A percentile compares a stretch with the other conserved stretches of the same genome.
Conservation (phyloP, 2,888 invertebrate species). For the Notodonta dromedarius region DNA sequence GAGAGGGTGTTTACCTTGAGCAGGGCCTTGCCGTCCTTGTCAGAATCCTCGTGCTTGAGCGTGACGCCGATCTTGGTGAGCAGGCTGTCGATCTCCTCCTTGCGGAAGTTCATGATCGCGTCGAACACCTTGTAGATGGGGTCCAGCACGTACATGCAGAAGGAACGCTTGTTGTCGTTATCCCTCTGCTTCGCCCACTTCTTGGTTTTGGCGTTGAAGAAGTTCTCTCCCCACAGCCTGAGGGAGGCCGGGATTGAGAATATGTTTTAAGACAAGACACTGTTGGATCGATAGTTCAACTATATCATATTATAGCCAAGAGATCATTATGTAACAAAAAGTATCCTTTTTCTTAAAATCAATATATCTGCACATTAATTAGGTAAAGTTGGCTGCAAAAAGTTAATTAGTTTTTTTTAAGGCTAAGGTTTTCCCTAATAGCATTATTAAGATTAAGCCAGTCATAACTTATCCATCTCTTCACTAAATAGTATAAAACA, state of each 20-base stretch:
- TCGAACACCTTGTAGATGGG: constrained; percentile 98
- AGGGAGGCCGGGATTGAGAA: background rate
- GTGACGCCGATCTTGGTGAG: constrained; percentile 96
- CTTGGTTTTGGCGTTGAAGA: constrained; percentile 98
- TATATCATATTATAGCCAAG: too few relatives aligned
- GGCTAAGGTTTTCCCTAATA: too few relatives aligned
- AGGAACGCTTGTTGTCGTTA: constrained; percentile 96
- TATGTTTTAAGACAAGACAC: background rate
- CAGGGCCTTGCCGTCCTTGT: constrained; percentile 97
- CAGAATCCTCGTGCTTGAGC: constrained; percentile 97
- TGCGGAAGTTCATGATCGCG: constrained; percentile 95
- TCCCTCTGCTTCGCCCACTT: constrained; percentile 98
- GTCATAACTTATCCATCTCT: too few relatives aligned
- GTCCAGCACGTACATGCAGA: constrained; percentile 99
- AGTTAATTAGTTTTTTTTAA: too few relatives aligned
- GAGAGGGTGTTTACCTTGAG: constrained; percentile 87
- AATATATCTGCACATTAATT: too few relatives aligned
- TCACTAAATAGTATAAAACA: too few relatives aligned
- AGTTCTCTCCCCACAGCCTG: constrained; percentile 98
- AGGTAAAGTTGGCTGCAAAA: too few relatives aligned
- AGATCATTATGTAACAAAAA: too few relatives aligned
- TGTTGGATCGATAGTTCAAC: too few relatives aligned
- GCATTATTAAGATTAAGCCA: too few relatives aligned
- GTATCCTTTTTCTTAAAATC: too few relatives aligned
- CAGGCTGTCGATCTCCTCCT: constrained; percentile 95